Evolutionary conservation across 2,888 invertebrate genomes (phyloP).

Genomic region (Drosophila borealis): DNA sequence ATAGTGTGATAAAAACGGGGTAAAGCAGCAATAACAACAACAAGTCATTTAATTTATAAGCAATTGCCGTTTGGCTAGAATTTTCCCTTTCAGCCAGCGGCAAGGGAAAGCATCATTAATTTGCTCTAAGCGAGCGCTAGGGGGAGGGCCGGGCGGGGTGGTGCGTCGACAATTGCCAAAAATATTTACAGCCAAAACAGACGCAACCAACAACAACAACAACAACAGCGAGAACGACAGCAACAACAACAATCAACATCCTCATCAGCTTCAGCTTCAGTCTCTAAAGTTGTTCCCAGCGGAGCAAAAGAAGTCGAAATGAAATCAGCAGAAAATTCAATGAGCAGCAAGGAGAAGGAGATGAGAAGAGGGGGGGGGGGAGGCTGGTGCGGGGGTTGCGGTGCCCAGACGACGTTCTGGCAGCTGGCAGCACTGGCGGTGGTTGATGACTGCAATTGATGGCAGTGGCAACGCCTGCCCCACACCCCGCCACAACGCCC

Average conservation of each 20-base stretch:
- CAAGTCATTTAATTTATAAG: conserved; percentile 72
- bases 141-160: conserved; percentile 3
- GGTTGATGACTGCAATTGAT: conserved; percentile 80
- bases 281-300: conserved; percentile 71
- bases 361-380: neutral
- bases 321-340: conserved; percentile 84
- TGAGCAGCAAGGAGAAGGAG: conserved; percentile 52
- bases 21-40: conserved; percentile 43
- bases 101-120: conserved; percentile 75
- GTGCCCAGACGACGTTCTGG: conserved; percentile 51
- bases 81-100: conserved; percentile 55
- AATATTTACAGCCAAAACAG: conserved; percentile 80
- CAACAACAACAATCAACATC: conserved; percentile 47
- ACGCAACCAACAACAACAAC: conserved; percentile 41
- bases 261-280: conserved; percentile 54
- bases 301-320: conserved; percentile 84
- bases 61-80: conserved; percentile 66
- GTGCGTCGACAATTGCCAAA: conserved; percentile 73
- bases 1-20: conserved; percentile 71
- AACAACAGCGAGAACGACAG: conserved; percentile 20
- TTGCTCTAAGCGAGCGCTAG: conserved; percentile 44
- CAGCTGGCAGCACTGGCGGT: conserved; percentile 66
- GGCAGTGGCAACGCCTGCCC: conserved; percentile 50
- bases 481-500: conserved; percentile 48
- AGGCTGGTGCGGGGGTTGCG: neutral